These are phyloP conservation scores for Nettapus auritus DNA, from an alignment of 2,113 vertebrate species.

Conservation along the genomic window DNA sequence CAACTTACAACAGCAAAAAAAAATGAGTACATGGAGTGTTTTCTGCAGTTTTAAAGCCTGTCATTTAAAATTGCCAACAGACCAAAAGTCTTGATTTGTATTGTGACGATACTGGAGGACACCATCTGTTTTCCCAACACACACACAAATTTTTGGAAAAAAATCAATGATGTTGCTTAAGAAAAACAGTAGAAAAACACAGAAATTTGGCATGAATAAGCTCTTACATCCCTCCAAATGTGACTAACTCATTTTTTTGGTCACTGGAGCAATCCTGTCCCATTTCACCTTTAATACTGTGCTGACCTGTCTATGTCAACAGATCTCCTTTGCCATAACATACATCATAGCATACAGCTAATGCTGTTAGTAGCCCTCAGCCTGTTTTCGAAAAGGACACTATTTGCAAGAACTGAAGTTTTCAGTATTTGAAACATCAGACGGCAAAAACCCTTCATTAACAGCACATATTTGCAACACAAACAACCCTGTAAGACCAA, in stretches of 20 bases:
- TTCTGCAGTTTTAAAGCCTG: neutral
- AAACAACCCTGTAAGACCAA: neutral
- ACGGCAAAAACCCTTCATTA: neutral
- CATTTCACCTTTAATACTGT: neutral
- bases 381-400: neutral
- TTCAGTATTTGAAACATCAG: neutral
- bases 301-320: neutral
- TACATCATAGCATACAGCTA: accelerated
- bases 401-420: neutral
- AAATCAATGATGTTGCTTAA: neutral
- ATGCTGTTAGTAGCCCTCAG: neutral
- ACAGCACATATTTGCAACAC: neutral
- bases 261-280: neutral
- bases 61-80: neutral
- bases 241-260: neutral
- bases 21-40: neutral
- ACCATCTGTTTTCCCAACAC: neutral
- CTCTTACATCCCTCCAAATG: neutral
- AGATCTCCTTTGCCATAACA: neutral
- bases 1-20: neutral
- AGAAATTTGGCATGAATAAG: neutral
- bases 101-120: neutral
- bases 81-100: neutral
- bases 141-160: neutral
- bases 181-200: neutral